phyloP scores from a whole-genome alignment of 2,888 invertebrate species.

The Microplitis manilae region DNA sequence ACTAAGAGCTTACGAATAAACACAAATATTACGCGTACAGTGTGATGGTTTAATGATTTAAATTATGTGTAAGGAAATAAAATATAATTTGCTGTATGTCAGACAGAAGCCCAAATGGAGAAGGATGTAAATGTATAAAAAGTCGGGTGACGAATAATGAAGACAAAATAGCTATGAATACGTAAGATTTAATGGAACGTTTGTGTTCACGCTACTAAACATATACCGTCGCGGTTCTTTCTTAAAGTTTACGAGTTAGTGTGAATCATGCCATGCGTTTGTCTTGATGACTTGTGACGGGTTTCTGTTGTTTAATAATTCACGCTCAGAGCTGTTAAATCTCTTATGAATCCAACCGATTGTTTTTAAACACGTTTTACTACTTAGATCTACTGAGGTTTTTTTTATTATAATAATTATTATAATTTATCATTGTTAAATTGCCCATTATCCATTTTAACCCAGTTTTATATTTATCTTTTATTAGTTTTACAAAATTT shows the following conservation, averaged over 20 bases:
- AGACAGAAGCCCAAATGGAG: slow-evolving; percentile 9
- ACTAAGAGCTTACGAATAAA: background rate
- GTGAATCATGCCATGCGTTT: slow-evolving; percentile 31
- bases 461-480: background rate
- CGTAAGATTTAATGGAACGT: slow-evolving; percentile 25
- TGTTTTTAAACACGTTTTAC: background rate
- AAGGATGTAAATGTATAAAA: slow-evolving; percentile 1
- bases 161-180: slow-evolving; percentile 15
- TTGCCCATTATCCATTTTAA: background rate
- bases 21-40: background rate
- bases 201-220: slow-evolving; percentile 34
- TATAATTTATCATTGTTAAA: background rate
- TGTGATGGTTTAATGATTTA: slow-evolving; percentile 13
- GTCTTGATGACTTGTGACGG: slow-evolving; percentile 21
- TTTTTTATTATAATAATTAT: background rate
- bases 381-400: background rate
- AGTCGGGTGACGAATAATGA: slow-evolving; percentile 20
- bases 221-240: slow-evolving; percentile 26
- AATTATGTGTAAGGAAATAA: slow-evolving; percentile 10
- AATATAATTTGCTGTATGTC: slow-evolving; percentile 14
- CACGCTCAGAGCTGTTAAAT: slow-evolving; percentile 25
- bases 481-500: too few species aligned
- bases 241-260: slow-evolving; percentile 31
- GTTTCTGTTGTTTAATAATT: slow-evolving; percentile 27
- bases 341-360: slow-evolving; percentile 5